A percentile compares a stretch with the other conserved stretches of the same genome.
phyloP scores from a whole-genome alignment of 2,797 vertebrate genomes.

The Hirundo rustica region DNA sequence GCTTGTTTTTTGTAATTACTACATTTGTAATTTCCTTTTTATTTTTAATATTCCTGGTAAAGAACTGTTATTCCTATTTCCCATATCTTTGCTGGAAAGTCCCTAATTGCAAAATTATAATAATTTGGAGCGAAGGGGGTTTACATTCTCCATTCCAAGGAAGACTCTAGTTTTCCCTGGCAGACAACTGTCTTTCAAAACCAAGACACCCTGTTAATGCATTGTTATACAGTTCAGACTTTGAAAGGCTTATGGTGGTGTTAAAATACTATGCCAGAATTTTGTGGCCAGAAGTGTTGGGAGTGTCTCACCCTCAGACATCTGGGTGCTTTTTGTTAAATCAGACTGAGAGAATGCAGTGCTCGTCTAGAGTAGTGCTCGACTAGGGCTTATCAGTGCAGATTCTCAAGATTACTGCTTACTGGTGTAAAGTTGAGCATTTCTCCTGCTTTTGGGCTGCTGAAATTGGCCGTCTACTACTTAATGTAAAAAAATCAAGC shows the following conservation, averaged over 20 bases:
- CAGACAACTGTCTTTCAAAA: no score
- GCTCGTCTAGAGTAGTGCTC: background rate
- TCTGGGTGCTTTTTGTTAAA: background rate
- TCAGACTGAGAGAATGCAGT: accelerated
- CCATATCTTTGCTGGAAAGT: no score
- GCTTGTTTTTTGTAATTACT: no score
- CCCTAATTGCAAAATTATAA: no score
- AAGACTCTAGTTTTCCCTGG: no score
- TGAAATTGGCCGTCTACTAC: background rate
- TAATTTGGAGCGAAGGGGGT: no score
- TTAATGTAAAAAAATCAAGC: background rate
- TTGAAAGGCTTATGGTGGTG: background rate
- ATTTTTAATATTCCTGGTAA: no score
- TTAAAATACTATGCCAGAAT: background rate
- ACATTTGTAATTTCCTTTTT: no score
- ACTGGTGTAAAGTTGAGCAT: background rate
- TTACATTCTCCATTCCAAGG: no score
- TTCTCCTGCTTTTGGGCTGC: background rate
- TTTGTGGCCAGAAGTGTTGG: background rate
- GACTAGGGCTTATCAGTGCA: accelerated
- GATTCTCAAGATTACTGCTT: background rate
- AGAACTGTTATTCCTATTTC: no score
- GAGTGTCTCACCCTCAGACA: background rate
- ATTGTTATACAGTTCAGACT: background rate
- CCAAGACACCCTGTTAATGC: background rate